Conservation (phyloP, 2,797 vertebrate genomes). For the Clarias fuscus region DNA sequence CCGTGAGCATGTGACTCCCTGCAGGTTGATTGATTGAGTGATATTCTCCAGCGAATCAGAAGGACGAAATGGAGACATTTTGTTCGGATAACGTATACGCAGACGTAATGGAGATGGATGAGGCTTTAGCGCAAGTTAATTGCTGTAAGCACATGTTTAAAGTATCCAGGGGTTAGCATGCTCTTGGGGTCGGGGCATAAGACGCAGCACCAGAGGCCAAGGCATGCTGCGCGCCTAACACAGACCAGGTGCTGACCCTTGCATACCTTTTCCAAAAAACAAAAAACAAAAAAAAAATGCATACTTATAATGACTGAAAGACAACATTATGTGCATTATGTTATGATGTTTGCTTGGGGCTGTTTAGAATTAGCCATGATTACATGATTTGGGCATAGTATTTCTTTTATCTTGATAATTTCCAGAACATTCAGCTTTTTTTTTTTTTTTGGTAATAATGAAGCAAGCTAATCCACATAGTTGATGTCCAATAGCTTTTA, state of each 20-base stretch:
- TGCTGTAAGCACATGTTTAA: conserved; percentile 35
- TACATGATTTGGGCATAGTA: neutral
- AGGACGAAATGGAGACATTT: neutral
- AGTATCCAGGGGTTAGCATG: conserved; percentile 26
- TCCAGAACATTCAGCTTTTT: neutral
- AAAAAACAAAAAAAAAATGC: neutral
- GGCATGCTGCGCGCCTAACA: conserved; percentile 37
- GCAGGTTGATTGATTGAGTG: conserved; percentile 6
- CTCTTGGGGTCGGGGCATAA: conserved; percentile 27
- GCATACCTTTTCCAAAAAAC: neutral
- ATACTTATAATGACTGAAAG: neutral
- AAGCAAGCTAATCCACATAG: neutral
- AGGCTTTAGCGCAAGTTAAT: conserved; percentile 35
- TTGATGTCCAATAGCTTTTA: neutral
- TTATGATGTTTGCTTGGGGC: neutral
- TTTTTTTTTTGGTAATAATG: neutral
- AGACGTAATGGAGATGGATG: conserved; percentile 43
- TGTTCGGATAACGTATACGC: neutral
- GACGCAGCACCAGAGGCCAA: conserved; percentile 22
- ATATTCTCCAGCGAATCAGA: conserved; percentile 20
- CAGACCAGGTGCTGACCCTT: conserved; percentile 33
- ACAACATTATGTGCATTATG: neutral
- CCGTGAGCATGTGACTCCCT: neutral
- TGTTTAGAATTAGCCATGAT: neutral
- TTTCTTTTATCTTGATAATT: neutral